Evolutionary conservation across 2,888 invertebrate species (phyloP).

Genomic region (Bedellia somnulentella): DNA sequence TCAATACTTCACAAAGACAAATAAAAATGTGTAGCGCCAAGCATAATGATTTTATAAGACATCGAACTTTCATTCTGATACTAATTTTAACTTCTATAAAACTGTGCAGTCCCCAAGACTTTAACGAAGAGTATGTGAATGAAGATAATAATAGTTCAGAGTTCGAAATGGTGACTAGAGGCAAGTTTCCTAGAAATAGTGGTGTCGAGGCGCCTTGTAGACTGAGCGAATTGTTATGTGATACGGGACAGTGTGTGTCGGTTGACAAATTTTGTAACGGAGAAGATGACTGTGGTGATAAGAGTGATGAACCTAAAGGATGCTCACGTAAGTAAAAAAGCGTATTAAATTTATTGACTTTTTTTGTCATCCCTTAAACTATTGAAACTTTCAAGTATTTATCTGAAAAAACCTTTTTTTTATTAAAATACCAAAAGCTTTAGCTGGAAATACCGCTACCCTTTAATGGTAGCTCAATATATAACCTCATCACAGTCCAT

Average conservation of each 20-base stretch:
- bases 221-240: slow-evolving; percentile 63
- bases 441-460: too few relatives aligned
- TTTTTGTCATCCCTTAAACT: background rate
- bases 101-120: slow-evolving; percentile 46
- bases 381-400: background rate
- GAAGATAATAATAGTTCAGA: slow-evolving; percentile 33
- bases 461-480: too few relatives aligned
- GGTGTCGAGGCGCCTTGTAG: slow-evolving; percentile 40
- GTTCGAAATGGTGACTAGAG: slow-evolving; percentile 24
- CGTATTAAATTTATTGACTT: background rate
- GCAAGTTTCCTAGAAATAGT: slow-evolving; percentile 26
- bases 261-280: slow-evolving; percentile 78
- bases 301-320: slow-evolving; percentile 73
- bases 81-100: slow-evolving; percentile 42
- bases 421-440: too few relatives aligned
- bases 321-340: slow-evolving; percentile 69
- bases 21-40: slow-evolving; percentile 39
- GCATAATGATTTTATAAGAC: slow-evolving; percentile 30
- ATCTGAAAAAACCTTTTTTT: too few relatives aligned
- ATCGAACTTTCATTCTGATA: slow-evolving; percentile 43
- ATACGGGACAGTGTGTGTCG: slow-evolving; percentile 70
- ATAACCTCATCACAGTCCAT: too few relatives aligned
- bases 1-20: slow-evolving; percentile 8
- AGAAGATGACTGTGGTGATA: slow-evolving; percentile 75
- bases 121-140: slow-evolving; percentile 42